Evolutionary conservation across 1,140 invertebrate genomes (phyloP).

Genomic region (Pogonomyrmex californicus): DNA sequence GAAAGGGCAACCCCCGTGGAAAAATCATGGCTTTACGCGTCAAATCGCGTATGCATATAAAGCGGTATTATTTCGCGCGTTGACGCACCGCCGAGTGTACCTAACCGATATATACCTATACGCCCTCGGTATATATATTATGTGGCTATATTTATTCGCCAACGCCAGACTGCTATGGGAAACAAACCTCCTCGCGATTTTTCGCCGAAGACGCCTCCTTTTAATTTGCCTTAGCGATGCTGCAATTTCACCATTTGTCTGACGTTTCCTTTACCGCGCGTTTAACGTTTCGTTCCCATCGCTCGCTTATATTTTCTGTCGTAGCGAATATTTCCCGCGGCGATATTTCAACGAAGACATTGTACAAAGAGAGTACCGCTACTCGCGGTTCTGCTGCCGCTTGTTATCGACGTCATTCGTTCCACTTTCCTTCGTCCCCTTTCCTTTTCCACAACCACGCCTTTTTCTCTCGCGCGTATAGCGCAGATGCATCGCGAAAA

Average conservation of each 20-base stretch:
- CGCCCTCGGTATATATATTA: conserved; percentile 57
- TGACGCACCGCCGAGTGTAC: conserved; percentile 74
- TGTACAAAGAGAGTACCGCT: conserved; percentile 46
- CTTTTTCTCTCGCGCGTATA: conserved; percentile 55
- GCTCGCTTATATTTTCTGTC: background rate
- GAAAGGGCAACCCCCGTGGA: conserved; percentile 74
- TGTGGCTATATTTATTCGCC: conserved; percentile 59
- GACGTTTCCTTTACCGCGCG: background rate
- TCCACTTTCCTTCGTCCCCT: conserved; percentile 30
- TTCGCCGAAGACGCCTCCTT: conserved; percentile 10
- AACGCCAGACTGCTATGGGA: conserved; percentile 32
- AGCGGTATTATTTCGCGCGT: conserved; percentile 83
- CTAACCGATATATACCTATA: conserved; percentile 58
- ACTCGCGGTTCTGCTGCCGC: conserved; percentile 1
- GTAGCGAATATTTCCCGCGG: background rate
- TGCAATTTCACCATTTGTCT: background rate
- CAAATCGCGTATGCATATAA: conserved; percentile 85
- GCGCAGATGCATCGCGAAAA: conserved; percentile 53
- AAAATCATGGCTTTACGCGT: conserved; percentile 85
- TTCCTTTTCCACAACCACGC: conserved; percentile 56
- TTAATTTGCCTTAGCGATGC: background rate
- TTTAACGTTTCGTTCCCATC: background rate
- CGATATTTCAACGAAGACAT: background rate
- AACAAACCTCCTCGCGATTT: conserved; percentile 48
- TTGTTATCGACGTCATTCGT: conserved; percentile 55